Evolutionary conservation across 1,140 invertebrate genomes (phyloP).

Genomic region (Drosophila willistoni): DNA sequence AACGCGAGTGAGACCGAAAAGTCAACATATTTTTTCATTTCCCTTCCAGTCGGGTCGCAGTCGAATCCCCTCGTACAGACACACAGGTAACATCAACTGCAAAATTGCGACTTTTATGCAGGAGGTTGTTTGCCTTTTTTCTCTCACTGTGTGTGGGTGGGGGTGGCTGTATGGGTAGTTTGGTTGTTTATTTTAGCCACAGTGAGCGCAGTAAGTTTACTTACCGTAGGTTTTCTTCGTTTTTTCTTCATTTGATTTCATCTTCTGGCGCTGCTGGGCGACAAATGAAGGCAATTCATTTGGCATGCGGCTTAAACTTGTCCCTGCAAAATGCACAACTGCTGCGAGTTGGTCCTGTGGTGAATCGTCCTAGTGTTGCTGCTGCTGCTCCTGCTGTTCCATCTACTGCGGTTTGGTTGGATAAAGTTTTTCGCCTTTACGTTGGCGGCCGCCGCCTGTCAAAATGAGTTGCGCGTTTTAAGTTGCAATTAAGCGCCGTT

Average conservation of each 20-base stretch:
- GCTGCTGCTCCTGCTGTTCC: conserved; percentile 18
- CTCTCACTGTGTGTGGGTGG: conserved; percentile 21
- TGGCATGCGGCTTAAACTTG: conserved; percentile 62
- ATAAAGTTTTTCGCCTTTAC: conserved; percentile 45
- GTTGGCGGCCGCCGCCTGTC: conserved; percentile 30
- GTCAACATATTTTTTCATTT: conserved; percentile 61
- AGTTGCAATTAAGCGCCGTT: conserved; percentile 67
- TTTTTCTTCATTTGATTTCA: conserved; percentile 17
- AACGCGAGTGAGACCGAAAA: conserved; percentile 33
- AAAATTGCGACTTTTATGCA: conserved; percentile 50
- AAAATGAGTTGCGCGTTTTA: conserved; percentile 73
- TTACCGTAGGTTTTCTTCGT: conserved; percentile 26
- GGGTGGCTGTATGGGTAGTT: not conserved
- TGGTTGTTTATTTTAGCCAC: conserved; percentile 63
- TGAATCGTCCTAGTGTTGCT: conserved; percentile 2
- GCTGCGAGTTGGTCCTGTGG: conserved; percentile 23
- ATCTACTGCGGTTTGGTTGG: conserved; percentile 34
- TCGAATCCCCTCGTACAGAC: too few species aligned
- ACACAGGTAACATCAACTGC: conserved; percentile 49
- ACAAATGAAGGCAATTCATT: conserved; percentile 77
- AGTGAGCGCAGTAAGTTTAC: conserved; percentile 63
- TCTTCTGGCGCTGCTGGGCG: conserved; percentile 31
- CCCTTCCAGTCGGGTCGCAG: conserved; percentile 21
- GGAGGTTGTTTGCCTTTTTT: conserved; percentile 15
- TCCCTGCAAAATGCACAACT: conserved; percentile 66